These are phyloP conservation scores for Numenius arquata DNA, from an alignment of 2,113 vertebrate species.

Conservation along the genomic window DNA sequence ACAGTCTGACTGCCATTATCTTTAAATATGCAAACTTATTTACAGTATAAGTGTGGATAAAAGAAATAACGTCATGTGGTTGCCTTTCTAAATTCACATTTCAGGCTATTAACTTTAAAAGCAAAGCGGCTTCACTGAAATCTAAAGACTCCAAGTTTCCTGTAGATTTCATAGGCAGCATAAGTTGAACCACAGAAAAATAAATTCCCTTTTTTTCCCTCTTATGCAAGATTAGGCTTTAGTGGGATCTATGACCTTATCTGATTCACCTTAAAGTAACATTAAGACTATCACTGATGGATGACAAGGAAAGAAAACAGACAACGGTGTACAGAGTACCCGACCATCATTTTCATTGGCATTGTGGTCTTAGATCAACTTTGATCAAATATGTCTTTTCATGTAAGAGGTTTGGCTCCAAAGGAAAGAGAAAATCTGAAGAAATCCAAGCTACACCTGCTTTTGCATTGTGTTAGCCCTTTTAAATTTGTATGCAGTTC, in stretches of 20 bases:
- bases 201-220: not conserved
- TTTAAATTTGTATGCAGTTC: not conserved
- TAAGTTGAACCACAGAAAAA: not conserved
- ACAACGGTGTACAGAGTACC: not conserved
- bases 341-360: accelerated
- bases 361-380: not conserved
- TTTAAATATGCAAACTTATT: not conserved
- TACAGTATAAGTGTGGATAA: not conserved
- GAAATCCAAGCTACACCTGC: not conserved
- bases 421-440: not conserved
- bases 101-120: not conserved
- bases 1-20: not conserved
- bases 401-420: not conserved
- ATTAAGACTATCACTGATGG: not conserved
- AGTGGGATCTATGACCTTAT: not conserved
- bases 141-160: not conserved
- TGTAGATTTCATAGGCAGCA: not conserved
- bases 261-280: not conserved
- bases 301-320: not conserved
- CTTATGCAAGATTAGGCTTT: not conserved
- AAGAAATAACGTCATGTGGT: not conserved
- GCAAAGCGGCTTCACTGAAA: not conserved
- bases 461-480: not conserved
- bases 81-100: not conserved
- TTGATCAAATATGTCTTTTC: not conserved